Percentiles rank a stretch among this genome's conserved stretches.
Conservation (phyloP, 2,113 vertebrate genomes). For the Poeciliopsis turrubarensis region DNA sequence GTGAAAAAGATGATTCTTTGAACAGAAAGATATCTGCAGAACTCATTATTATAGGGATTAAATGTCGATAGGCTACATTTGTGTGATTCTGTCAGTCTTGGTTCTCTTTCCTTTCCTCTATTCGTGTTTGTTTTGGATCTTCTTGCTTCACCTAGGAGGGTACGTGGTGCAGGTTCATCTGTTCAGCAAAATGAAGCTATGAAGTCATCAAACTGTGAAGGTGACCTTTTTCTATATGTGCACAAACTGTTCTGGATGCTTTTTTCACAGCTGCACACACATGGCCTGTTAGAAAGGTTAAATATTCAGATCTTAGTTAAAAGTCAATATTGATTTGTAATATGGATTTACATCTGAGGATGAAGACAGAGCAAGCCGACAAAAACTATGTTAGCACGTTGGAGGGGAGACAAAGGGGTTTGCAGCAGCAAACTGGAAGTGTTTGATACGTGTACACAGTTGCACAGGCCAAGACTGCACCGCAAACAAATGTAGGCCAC, state of each 20-base stretch:
- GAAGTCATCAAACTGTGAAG: constrained; percentile 60
- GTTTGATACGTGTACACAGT: constrained; percentile 29
- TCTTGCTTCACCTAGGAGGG: constrained; percentile 47
- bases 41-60: background rate
- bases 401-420: constrained; percentile 9
- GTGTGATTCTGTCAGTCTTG: background rate
- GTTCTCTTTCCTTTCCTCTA: constrained; percentile 12
- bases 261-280: constrained; percentile 1
- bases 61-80: constrained; percentile 11
- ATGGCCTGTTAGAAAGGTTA: constrained; percentile 27
- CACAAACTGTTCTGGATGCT: background rate
- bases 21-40: background rate
- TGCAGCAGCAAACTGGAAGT: constrained; percentile 24
- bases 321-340: constrained; percentile 20
- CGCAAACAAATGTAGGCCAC: constrained; percentile 78
- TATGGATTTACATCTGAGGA: background rate
- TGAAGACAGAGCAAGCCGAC: background rate
- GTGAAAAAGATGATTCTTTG: constrained; percentile 2
- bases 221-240: constrained; percentile 65
- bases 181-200: constrained; percentile 74
- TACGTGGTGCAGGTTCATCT: constrained; percentile 75
- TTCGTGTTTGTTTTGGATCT: constrained; percentile 61
- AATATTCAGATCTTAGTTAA: background rate
- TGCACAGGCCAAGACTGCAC: constrained; percentile 34
- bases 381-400: background rate